phyloP scores from a whole-genome alignment of 2,113 vertebrate species.

The Collichthys lucidus region DNA sequence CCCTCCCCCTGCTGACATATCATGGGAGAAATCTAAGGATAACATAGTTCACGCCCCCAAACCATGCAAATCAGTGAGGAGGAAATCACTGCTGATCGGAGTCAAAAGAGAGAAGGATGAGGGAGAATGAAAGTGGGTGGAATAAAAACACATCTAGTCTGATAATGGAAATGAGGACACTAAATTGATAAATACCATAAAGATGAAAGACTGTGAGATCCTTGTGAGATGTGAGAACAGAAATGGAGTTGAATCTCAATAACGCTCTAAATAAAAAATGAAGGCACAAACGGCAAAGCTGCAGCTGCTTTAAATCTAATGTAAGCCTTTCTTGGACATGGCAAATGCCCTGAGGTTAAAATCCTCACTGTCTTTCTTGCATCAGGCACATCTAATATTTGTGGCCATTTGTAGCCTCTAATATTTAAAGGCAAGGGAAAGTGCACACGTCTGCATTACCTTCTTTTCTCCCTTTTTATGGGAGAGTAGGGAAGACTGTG shows the following conservation, averaged over 20 bases:
- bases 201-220: not conserved
- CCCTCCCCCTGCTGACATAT: constrained; percentile 36
- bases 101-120: constrained; percentile 31
- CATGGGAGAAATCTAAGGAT: constrained; percentile 62
- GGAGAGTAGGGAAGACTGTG: not conserved
- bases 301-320: constrained; percentile 32
- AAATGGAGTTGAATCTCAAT: constrained; percentile 12
- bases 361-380: not conserved
- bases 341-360: constrained; percentile 25
- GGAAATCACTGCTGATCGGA: constrained; percentile 73
- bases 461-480: constrained; percentile 2
- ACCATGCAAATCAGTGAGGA: constrained; percentile 77
- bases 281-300: not conserved
- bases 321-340: not conserved
- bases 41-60: constrained; percentile 67
- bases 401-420: not conserved
- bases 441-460: not conserved
- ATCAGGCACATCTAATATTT: constrained; percentile 8
- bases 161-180: constrained; percentile 18
- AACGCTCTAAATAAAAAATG: constrained; percentile 1
- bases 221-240: not conserved
- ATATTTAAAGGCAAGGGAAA: not conserved
- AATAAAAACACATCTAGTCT: constrained; percentile 3
- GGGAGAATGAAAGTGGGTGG: constrained; percentile 18
- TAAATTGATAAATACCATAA: constrained; percentile 18